Evolutionary conservation across 1,140 invertebrate species (phyloP), one percentile per base, ranked within the genome.

Genomic region (Heliconius hewitsoni): DNA sequence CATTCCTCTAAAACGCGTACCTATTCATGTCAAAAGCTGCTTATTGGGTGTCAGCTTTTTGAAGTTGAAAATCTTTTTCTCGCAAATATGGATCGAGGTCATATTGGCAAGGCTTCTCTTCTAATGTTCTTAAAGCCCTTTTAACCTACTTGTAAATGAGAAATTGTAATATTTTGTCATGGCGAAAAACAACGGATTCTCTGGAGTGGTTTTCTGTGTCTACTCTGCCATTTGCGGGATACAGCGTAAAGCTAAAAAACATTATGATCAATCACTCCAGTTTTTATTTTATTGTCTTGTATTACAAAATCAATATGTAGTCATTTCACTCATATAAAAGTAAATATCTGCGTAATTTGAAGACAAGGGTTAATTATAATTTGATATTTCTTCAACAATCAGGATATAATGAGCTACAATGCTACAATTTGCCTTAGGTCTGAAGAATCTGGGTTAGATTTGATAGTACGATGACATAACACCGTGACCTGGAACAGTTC

Each of bases 381-480:
- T 66, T 30, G 30, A 11, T 23, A 30, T 66, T 30, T 27, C 60
- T 27, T 66, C 60, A 66, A 18, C 23, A 66, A 66, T 30, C 23
- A 27, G 60, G 60, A 66, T 30, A 16, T 16, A 27, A 57, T n/a
- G 9, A 57, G 60, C 13, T 66, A 11, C 6, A 57, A 57, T 30
- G 60, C 13, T 66, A 66, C 60, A 66, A 66, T 66, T 66, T 66
- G 60, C 60, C 27, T 30, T 30, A 66, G 60, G 60, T 66, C 23
- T 66, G 60, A 66, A 66, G 60, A 66, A 66, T 66, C 60, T 27
- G 13, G 60, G 60, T 66, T 66, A 66, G 60, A 66, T 66, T 6
- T 66, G 60, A 66, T 66, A 66, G 60, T 66, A n/a, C n/a, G 60
- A 66, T 66, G 60, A 66, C 60, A 66, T 66, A 66, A 66, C 60